Conservation (phyloP, 2,113 vertebrate species). For the Oryzias javanicus region DNA sequence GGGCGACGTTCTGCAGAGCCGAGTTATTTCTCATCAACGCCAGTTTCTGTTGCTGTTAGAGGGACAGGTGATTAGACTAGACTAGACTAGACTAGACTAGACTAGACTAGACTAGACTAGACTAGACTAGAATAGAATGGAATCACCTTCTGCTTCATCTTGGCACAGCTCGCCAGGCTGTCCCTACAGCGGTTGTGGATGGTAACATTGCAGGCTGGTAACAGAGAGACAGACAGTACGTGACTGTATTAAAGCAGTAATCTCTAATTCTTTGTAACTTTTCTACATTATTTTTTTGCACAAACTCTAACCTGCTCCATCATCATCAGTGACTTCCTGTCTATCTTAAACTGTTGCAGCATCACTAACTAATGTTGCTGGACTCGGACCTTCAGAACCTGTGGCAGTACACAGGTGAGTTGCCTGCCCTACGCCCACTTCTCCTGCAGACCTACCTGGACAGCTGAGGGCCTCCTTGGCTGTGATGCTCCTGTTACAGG, state of each 20-base stretch:
- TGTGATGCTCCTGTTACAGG: constrained; percentile 94
- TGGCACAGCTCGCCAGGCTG: constrained; percentile 76
- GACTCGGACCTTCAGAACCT: too few species aligned
- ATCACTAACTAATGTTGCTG: too few species aligned
- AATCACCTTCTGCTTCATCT: constrained; percentile 80
- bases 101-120: neutral
- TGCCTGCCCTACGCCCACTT: too few species aligned
- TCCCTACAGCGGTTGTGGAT: constrained; percentile 82
- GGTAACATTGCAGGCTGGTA: constrained; percentile 77
- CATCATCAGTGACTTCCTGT: too few species aligned
- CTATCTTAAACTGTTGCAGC: too few species aligned
- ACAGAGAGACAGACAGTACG: neutral
- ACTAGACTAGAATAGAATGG: neutral
- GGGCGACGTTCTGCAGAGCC: constrained; percentile 86
- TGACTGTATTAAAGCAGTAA: too few species aligned
- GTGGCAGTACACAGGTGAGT: neutral
- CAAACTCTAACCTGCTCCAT: too few species aligned
- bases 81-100: neutral
- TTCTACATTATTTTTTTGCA: too few species aligned
- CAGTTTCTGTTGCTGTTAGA: constrained; percentile 87
- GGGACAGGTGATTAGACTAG: neutral
- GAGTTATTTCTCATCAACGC: constrained; percentile 86
- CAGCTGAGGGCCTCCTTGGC: constrained; percentile 94
- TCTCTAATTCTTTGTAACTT: too few species aligned
- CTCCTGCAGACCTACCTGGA: constrained; percentile 75